Percentiles rank a stretch among this genome's conserved stretches.
These are phyloP conservation scores for Palythoa grandis DNA, from an alignment of 92 coral and sea anemone genomes.

Conservation along the genomic window DNA sequence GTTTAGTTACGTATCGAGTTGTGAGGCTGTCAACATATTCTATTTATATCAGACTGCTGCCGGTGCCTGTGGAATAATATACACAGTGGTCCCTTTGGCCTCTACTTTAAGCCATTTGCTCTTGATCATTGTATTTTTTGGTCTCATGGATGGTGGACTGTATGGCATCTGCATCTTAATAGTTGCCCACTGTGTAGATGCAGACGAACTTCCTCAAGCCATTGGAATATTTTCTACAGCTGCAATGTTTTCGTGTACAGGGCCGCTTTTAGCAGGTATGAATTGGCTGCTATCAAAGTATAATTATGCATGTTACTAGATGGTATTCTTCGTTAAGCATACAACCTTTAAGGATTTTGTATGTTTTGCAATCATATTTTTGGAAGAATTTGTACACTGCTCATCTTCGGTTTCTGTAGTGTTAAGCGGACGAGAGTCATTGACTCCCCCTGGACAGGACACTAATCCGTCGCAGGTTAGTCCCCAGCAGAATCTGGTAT, in stretches of 20 bases:
- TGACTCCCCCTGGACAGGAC: too few species aligned
- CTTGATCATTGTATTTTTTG: constrained; percentile 38
- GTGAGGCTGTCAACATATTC: constrained; percentile 51
- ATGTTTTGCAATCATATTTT: too few species aligned
- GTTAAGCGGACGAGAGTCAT: too few species aligned
- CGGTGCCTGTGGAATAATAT: constrained; percentile 54
- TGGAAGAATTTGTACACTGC: too few species aligned
- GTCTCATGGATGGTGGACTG: constrained; percentile 64
- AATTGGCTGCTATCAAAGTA: background rate
- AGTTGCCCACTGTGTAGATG: constrained; percentile 49
- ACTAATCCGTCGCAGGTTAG: too few species aligned
- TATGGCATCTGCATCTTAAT: constrained; percentile 52
- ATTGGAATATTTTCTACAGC: constrained; percentile 46
- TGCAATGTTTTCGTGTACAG: background rate
- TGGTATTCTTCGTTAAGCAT: background rate
- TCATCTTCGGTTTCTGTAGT: too few species aligned
- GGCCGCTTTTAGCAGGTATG: constrained; percentile 20
- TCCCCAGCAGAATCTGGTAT: too few species aligned
- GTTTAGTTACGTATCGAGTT: constrained; percentile 63
- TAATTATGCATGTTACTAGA: background rate
- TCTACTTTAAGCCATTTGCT: constrained; percentile 35
- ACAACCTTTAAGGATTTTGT: too few species aligned
- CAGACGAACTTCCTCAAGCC: constrained; percentile 43
- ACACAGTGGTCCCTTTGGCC: constrained; percentile 42
- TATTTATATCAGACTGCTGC: constrained; percentile 59